These are phyloP conservation scores for Drosophila prolongata DNA, from an alignment of 2,888 invertebrate genomes.

Conservation along the genomic window DNA sequence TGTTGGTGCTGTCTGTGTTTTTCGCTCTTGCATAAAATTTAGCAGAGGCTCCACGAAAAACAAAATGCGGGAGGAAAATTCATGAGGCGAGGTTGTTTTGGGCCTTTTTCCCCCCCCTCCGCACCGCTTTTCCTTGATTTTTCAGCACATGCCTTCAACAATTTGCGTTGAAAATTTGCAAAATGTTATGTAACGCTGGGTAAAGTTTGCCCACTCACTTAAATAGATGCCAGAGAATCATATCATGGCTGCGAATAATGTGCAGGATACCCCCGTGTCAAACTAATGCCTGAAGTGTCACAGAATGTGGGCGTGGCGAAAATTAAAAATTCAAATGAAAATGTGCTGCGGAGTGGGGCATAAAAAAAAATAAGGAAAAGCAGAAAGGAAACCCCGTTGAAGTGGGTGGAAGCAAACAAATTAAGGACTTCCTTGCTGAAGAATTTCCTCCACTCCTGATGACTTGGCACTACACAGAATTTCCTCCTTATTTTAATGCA, in stretches of 20 bases:
- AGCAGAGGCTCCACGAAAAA: slow-evolving; percentile 21
- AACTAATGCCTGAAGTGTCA: slow-evolving; percentile 72
- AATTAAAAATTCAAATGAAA: slow-evolving; percentile 77
- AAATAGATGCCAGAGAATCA: slow-evolving; percentile 65
- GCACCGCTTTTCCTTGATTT: slow-evolving; percentile 17
- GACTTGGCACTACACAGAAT: slow-evolving; percentile 29
- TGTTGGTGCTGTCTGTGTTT: slow-evolving; percentile 28
- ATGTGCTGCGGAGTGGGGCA: slow-evolving; percentile 34
- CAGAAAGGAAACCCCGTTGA: not conserved
- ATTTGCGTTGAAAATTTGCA: slow-evolving; percentile 72
- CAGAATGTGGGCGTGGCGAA: slow-evolving; percentile 40
- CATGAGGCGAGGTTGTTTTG: slow-evolving; percentile 41
- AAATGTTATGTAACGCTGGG: slow-evolving; percentile 64
- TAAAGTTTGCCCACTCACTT: slow-evolving; percentile 71
- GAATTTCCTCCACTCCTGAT: slow-evolving; percentile 27
- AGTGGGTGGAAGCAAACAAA: slow-evolving; percentile 52
- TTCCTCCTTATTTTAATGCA: slow-evolving; percentile 46
- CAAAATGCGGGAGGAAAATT: slow-evolving; percentile 34
- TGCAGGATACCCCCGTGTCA: slow-evolving; percentile 51
- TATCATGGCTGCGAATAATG: slow-evolving; percentile 40
- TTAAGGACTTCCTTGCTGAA: slow-evolving; percentile 64
- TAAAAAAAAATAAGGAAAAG: not conserved
- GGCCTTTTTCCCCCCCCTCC: slow-evolving; percentile 3
- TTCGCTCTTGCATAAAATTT: slow-evolving; percentile 64
- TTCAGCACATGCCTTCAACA: slow-evolving; percentile 59